Conservation (phyloP, 2,888 invertebrate genomes). For the Andrena fulva region DNA sequence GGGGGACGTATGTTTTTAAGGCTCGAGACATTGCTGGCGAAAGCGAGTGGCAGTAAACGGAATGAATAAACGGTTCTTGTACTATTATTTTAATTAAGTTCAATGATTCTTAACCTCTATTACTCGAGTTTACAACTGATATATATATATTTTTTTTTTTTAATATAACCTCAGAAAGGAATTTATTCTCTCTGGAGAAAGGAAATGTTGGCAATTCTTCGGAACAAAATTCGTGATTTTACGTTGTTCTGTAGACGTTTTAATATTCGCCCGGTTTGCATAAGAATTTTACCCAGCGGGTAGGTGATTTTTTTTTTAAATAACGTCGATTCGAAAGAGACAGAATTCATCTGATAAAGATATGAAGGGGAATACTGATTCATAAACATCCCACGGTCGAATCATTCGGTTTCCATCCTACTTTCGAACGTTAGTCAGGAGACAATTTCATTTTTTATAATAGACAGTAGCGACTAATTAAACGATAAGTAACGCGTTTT, state of each 20-base stretch:
- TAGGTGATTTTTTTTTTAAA: background rate
- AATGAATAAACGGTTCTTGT: conserved; percentile 8
- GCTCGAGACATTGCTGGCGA: conserved; percentile 23
- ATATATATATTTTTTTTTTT: background rate
- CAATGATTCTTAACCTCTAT: background rate
- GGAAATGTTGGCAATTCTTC: background rate
- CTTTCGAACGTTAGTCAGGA: conserved; percentile 33
- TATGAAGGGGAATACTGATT: conserved; percentile 12
- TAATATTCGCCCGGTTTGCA: background rate
- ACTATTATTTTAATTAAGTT: background rate
- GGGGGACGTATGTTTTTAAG: conserved; percentile 44
- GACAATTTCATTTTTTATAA: conserved; percentile 45
- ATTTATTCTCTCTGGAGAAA: background rate
- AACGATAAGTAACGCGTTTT: conserved; percentile 61
- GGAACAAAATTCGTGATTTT: background rate
- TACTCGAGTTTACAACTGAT: background rate
- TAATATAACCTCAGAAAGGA: background rate
- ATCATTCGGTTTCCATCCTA: conserved; percentile 47
- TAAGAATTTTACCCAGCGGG: background rate
- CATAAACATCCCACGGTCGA: background rate
- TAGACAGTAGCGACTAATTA: conserved; percentile 54
- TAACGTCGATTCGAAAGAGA: background rate
- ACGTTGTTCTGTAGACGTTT: background rate
- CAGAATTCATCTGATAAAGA: background rate
- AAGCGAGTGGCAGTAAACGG: conserved; percentile 7